These are phyloP conservation scores for Lepidochitona cinerea DNA, from an alignment of 2,888 invertebrate genomes.

Conservation along the genomic window DNA sequence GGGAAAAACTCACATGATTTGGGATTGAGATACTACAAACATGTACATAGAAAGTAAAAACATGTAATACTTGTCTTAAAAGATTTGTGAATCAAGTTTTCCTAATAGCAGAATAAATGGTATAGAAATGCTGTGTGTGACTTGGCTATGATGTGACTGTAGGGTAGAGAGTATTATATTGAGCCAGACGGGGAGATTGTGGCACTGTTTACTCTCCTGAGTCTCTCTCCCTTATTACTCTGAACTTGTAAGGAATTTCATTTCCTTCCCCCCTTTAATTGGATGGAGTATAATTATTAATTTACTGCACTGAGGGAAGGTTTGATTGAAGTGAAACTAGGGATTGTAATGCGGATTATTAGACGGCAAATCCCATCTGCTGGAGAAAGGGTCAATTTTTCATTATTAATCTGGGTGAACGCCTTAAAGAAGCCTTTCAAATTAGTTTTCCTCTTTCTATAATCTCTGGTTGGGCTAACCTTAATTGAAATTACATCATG, in stretches of 20 bases:
- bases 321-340: not conserved
- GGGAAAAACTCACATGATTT: too few species aligned
- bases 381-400: constrained; percentile 8
- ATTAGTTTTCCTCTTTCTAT: constrained; percentile 5
- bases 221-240: not conserved
- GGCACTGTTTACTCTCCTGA: not conserved
- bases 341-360: constrained; percentile 2
- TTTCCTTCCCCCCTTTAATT: constrained; percentile 4
- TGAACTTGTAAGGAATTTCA: constrained; percentile 8
- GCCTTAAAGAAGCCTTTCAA: constrained; percentile 6
- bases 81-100: too few species aligned
- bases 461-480: not conserved
- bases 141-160: too few species aligned
- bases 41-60: too few species aligned
- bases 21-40: too few species aligned
- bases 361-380: not conserved
- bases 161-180: too few species aligned
- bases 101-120: too few species aligned
- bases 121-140: too few species aligned
- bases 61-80: too few species aligned
- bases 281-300: constrained; percentile 5
- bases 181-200: not conserved
- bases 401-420: not conserved
- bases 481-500: constrained; percentile 6
- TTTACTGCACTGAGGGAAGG: not conserved